These are phyloP conservation scores for Schizopygopsis pylzovi DNA, from an alignment of 2,797 vertebrate genomes.

Conservation along the genomic window DNA sequence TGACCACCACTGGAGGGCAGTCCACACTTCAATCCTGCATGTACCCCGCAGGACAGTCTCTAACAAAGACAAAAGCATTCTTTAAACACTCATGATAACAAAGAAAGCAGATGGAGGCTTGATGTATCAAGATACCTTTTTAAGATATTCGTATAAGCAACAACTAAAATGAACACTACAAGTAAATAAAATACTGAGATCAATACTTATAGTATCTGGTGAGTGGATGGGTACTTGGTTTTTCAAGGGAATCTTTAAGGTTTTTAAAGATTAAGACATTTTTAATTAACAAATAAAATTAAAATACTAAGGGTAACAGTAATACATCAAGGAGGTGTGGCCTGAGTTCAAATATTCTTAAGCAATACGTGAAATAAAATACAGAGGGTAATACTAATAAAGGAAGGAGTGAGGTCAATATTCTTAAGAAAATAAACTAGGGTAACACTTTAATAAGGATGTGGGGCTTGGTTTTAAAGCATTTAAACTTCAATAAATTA, in stretches of 20 bases:
- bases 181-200: neutral
- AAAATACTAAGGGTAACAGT: neutral
- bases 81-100: conserved; percentile 19
- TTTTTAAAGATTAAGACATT: neutral
- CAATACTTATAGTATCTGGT: neutral
- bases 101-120: neutral
- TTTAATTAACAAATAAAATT: neutral
- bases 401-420: too few species aligned
- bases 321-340: neutral
- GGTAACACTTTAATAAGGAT: neutral
- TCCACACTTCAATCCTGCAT: conserved; percentile 24
- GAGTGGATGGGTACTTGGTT: neutral
- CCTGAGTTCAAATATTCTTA: neutral
- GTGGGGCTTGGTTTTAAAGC: neutral
- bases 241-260: neutral
- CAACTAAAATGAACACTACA: neutral
- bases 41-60: neutral
- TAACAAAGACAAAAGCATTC: conserved; percentile 45
- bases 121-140: neutral
- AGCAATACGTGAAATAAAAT: neutral
- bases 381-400: neutral
- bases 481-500: neutral
- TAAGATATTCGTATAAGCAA: neutral
- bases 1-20: conserved; percentile 59
- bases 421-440: neutral